Base-by-base conservation (phyloP, 2,797 vertebrate genomes). In the Ceyx erithaca region DNA sequence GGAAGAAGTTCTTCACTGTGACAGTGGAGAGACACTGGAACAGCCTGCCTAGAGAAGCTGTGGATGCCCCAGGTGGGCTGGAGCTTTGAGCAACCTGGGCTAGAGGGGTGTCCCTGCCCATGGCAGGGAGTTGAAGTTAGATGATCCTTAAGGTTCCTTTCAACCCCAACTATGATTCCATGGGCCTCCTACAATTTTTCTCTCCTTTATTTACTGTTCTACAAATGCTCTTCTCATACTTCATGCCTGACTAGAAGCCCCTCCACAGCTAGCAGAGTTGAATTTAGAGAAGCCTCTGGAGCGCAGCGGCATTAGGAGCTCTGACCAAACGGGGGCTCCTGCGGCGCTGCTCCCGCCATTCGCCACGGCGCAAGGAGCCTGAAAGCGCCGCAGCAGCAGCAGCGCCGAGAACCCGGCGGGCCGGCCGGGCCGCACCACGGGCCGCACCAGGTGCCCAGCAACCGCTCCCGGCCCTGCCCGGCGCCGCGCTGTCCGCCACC, bases 351-450 rank as follows among this genome's bases (percentile, higher is more conserved):
- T 40, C 35, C 4, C 3, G 8, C 13, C 10, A 2, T 2, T 46
- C 28, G 9, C 49, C 64, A 6, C 1, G 2, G n/a, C 51, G 2
- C 21, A 2, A n/a, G 30, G 1, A 6, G 2, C 63, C 45, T 3
- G 3, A 12, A 40, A 23, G 19, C 79, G 5, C 77, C 7, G 11
- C 49, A 5, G 75, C 40, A 19, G 49, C 55, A 6, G 26, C 40
- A 7, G n/a, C 66, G 21, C 25, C 5, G 1, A 41, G 43, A n/a
- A 12, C 26, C 33, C 28, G 21, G 8, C 48, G 23, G 48, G 22
- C 23, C 14, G 46, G 21, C 21, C 21, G 20, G 46, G 46, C 20
- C 46, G 46, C 22, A 46, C 45, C 22, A 46, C 45, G 46, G 22
- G 25, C 23, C 23, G 26, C 20, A 7, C 68, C 46, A 14, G 40